Evolutionary conservation across 2,888 invertebrate genomes (phyloP), one percentile per base, ranked within the genome.

Genomic region (Elysia crispata): DNA sequence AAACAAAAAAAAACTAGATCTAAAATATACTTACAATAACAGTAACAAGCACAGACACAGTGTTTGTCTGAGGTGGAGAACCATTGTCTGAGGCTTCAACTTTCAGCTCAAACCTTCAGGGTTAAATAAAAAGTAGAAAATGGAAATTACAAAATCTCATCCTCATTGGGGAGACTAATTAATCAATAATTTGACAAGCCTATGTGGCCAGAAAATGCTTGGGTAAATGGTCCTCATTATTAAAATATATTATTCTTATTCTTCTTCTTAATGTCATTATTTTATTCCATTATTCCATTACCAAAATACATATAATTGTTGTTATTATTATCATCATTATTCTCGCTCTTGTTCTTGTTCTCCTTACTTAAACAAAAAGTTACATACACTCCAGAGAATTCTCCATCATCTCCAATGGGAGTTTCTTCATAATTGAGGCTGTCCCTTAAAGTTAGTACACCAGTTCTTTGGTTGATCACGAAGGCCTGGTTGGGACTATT

Each of bases 401-500:
- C 30, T 31, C 72, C 74, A 25, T 76, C 64, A 25, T 70, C 23
- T 60, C 75, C 20, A 11, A 49, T 31, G 1, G 66, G 69, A 28
- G 81, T 83, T 11, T 78, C 67, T 15, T 80, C 81, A 70, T 67
- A 84, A 25, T 77, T 67, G n/a, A 84, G 57, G 13, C 1, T 8
- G 8, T 62, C 31, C 3, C 20, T 81, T 13, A 90, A 79, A 18
- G 84, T 76, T 1, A 90, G 80, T 0, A 25, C 41, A 13, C 90
- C 90, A 11, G 82, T 79, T 1, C 13, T 23, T 0, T 67, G 75
- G 33, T 86, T 77, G 0, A 89, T 74, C 5, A 23, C 28, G 77
- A 88, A 88, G 13, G 88, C 85, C 76, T 84, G 82, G n/a, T 83
- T 82, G 11, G 67, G 33, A 1, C 82, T 84, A 30, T 87, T 86